Conservation (phyloP, 2,113 vertebrate genomes). For the Myrmecobius fasciatus region DNA sequence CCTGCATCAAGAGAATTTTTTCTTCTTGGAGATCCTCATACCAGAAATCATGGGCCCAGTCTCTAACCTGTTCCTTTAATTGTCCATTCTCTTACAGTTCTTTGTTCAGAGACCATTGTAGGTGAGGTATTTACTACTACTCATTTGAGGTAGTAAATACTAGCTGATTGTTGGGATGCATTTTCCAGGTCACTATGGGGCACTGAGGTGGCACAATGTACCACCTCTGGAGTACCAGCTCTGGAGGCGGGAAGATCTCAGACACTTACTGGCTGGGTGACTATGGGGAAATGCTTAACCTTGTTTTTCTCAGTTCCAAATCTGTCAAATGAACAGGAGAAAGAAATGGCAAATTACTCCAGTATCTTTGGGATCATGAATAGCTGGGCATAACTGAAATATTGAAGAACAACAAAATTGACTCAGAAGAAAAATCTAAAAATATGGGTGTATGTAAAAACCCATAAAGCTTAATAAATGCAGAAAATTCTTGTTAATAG, state of each 20-base stretch:
- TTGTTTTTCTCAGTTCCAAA: background rate
- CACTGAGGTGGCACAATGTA: background rate
- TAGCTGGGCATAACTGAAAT: background rate
- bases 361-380: background rate
- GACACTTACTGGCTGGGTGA: background rate
- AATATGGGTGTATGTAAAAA: background rate
- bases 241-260: too few relatives aligned
- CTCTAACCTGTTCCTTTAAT: background rate
- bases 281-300: background rate
- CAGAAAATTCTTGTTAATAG: slow-evolving; percentile 2
- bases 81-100: background rate
- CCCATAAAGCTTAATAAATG: background rate
- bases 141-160: background rate
- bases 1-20: too few relatives aligned
- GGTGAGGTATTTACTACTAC: background rate
- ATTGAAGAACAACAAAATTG: background rate
- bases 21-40: background rate
- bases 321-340: background rate
- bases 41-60: background rate
- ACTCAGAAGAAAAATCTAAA: background rate
- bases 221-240: background rate
- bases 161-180: background rate
- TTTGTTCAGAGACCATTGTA: background rate
- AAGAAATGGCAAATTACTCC: background rate
- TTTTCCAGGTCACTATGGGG: background rate